Base-by-base conservation (phyloP, 2,797 vertebrate species). In the Phaenicophaeus curvirostris region DNA sequence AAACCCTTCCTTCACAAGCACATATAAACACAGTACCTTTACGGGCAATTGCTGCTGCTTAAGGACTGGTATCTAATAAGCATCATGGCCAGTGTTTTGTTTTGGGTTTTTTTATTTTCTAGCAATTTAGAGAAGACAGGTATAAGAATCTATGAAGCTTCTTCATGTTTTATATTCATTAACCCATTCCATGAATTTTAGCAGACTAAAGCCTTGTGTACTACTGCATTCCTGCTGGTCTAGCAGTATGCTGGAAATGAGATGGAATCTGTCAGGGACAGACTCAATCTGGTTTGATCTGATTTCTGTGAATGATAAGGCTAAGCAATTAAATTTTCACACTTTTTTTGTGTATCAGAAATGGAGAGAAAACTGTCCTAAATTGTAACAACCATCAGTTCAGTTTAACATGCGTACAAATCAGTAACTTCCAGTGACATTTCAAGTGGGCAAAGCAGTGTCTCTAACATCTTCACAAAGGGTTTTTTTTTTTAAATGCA, bases 371-470 rank as follows among this genome's bases (percentile, higher is more conserved):
- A 81, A 31, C n/a, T 61, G 48, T 51, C 53, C n/a, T 51, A 28
- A 66, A 74, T 65, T 44, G 5, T 9, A 63, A 13, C 33, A 44
- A 27, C 37, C 41, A 41, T 27, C 15, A 27, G 37, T 73, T 39
- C 2, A 44, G 4, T 62, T 75, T 51, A 54, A 59, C 37, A 16
- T 25, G 39, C 54, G 78, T 54, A 41, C 31, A 72, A 41, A 82
- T 58, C 4, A 24, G 27, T 31, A 82, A 62, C 27, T 62, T 44
- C 1, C 1, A 4, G 28, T 28, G 37, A 50, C 23, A 4, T 67
- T 74, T 72, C 4, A 0, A 71, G 44, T 30, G 30, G 44, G n/a
- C 6, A 2, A 61, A 1, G 20, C 28, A 3, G 0, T 55, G 46
- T 86, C 72, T 87, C 31, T 71, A 41, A 55, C 30, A 27, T 18